Evolutionary conservation across 2,797 vertebrate species (phyloP), one percentile per base, ranked within the genome.

Genomic region (Todus mexicanus): DNA sequence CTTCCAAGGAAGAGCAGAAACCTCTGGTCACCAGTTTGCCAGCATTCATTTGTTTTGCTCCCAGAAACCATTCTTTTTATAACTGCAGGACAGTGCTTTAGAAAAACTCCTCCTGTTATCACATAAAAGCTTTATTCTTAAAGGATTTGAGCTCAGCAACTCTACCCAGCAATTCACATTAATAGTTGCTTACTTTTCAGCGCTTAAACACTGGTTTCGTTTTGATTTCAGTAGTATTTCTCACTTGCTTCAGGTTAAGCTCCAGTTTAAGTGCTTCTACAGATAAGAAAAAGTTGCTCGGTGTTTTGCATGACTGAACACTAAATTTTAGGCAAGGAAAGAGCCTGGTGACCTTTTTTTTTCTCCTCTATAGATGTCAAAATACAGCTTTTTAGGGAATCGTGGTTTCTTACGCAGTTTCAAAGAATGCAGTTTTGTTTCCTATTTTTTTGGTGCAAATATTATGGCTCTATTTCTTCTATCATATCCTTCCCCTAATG

Each of bases 191-290:
- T 84, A 84, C 42, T n/a, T 90, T 87, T 89, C 83, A 93, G 57
- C 35, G 80, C 69, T 77, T 74, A 59, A 94, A 68, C 59, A 37
- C 12, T 71, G 16, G 18, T 80, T 94, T 90, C 19, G 40, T 81
- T 59, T 40, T 94, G 84, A 87, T 93, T 94, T 79, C 65, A 64
- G 69, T 48, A 92, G 35, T 31, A 87, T 82, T 92, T 92, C 60
- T 86, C 50, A 70, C 38, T 54, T 71, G 23, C 50, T 92, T 79
- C 61, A 77, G 35, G 75, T 94, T 91, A 94, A 94, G 45, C 45
- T 95, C 38, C 23, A 65, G 51, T 15, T 80, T 87, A 94, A 94
- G 54, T 84, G 48, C 31, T 78, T 93, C 92, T 75, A 82, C 7
- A 84, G 84, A 69, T 84, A 87, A 74, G 65, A 83, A 84, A 82